phyloP scores from a whole-genome alignment of 2,113 vertebrate species.

The Pelecanus crispus region DNA sequence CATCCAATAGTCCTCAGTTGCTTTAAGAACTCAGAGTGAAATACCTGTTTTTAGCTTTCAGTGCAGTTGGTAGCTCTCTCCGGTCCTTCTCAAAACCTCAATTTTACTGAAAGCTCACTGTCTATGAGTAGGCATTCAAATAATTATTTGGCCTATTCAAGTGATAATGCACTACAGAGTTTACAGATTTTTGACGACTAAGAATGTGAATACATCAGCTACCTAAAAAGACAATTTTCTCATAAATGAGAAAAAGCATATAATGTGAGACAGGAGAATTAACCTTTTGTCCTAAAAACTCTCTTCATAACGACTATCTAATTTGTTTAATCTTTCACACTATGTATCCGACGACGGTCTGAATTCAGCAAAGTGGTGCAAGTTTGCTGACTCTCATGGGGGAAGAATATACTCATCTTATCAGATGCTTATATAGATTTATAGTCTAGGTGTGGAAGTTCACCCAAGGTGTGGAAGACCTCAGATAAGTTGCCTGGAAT shows the following conservation, averaged over 20 bases:
- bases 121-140: constrained; percentile 48
- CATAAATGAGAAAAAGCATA: constrained; percentile 38
- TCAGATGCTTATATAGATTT: neutral
- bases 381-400: neutral
- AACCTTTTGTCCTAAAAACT: constrained; percentile 42
- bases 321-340: constrained; percentile 23
- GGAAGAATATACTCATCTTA: constrained; percentile 1
- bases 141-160: constrained; percentile 69
- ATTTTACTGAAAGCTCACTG: constrained; percentile 52
- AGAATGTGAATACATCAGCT: constrained; percentile 29
- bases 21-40: constrained; percentile 52
- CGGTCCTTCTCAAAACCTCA: constrained; percentile 54
- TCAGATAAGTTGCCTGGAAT: neutral
- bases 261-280: constrained; percentile 14
- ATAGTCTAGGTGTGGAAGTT: neutral
- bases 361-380: neutral
- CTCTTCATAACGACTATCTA: neutral
- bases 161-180: constrained; percentile 63
- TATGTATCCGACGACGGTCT: neutral
- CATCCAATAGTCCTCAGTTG: neutral
- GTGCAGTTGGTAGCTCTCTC: constrained; percentile 2
- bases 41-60: constrained; percentile 57
- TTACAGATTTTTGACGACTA: constrained; percentile 64
- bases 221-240: constrained; percentile 48
- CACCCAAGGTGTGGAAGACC: neutral